Conservation (phyloP, 2,888 invertebrate genomes). For the Dolomedes plantarius region DNA sequence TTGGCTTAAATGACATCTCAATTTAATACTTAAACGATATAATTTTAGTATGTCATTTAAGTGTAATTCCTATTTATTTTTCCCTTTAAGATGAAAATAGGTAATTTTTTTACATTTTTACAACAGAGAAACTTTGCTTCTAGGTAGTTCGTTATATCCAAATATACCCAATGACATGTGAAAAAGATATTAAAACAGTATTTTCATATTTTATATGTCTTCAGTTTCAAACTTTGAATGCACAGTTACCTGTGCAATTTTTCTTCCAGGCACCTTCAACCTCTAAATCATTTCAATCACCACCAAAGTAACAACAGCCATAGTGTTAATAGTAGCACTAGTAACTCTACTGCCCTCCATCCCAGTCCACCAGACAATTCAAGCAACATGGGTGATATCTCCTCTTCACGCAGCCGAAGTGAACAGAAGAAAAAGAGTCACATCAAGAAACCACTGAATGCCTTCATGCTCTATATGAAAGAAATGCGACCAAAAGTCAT, state of each 20-base stretch:
- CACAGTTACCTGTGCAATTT: constrained; percentile 52
- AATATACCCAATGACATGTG: no score
- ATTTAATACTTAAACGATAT: no score
- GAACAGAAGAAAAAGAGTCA: constrained; percentile 81
- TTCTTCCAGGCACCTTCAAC: constrained; percentile 22
- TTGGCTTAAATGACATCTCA: no score
- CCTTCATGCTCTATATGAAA: constrained; percentile 99
- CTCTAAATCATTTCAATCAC: constrained; percentile 15
- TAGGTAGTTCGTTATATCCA: no score
- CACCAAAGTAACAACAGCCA: constrained; percentile 18
- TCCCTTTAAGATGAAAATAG: no score
- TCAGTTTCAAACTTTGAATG: constrained; percentile 25
- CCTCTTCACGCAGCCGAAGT: neutral
- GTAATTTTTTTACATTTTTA: no score
- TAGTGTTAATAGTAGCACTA: neutral
- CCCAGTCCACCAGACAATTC: neutral
- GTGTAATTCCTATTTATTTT: no score
- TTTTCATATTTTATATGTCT: no score
- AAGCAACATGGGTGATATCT: constrained; percentile 76
- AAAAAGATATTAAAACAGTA: no score
- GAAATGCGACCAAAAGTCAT: constrained; percentile 99
- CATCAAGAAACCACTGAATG: constrained; percentile 99
- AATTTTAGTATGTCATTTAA: no score
- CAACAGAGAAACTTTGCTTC: no score
- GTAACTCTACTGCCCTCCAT: neutral